These are phyloP conservation scores for Semicossyphus pulcher DNA, from an alignment of 2,113 vertebrate genomes.

Conservation along the genomic window DNA sequence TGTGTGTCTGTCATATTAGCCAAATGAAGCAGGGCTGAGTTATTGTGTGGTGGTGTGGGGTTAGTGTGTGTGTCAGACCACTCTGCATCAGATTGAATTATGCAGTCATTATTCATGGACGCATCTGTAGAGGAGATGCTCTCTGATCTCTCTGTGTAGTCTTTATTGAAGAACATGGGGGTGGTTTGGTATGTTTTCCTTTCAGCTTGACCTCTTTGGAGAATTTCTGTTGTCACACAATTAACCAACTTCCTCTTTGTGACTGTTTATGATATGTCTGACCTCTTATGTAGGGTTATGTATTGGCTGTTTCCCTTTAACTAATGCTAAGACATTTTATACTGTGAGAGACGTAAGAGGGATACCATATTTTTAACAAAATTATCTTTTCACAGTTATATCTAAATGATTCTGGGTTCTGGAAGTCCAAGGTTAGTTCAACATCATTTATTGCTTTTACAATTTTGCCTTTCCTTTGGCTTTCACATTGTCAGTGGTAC, in stretches of 20 bases:
- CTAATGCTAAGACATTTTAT: background rate
- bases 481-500: too few relatives aligned
- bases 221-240: background rate
- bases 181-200: constrained; percentile 11
- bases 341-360: too few relatives aligned
- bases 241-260: background rate
- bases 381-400: too few relatives aligned
- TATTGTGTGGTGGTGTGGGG: constrained; percentile 32
- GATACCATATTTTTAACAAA: too few relatives aligned
- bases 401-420: too few relatives aligned
- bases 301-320: background rate
- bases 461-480: too few relatives aligned
- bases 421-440: too few relatives aligned
- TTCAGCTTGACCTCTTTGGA: constrained; percentile 3
- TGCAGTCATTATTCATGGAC: constrained; percentile 46
- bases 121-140: constrained; percentile 25
- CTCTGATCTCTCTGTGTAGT: constrained; percentile 15
- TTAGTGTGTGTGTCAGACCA: constrained; percentile 2
- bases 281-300: background rate
- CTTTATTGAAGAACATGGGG: background rate
- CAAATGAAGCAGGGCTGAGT: constrained; percentile 63
- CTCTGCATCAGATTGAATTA: constrained; percentile 50
- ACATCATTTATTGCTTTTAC: too few relatives aligned
- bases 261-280: background rate
- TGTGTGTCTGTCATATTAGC: constrained; percentile 59